Evolutionary conservation across 2,797 vertebrate species (phyloP), one percentile per base, ranked within the genome.

Genomic region (Pygocentrus nattereri): DNA sequence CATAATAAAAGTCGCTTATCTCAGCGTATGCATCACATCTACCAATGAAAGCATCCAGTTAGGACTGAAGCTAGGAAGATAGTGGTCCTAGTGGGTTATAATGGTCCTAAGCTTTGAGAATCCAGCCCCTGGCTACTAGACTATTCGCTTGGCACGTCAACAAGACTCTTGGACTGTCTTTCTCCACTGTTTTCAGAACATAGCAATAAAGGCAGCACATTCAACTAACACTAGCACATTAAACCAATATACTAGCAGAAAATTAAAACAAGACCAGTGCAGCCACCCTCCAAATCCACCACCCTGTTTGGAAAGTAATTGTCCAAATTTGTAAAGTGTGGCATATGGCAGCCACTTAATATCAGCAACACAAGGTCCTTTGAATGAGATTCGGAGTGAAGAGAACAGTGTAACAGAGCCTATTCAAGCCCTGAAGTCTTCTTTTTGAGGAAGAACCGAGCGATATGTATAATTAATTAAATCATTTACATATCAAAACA

Each of bases 401-500:
- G 64, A 77, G 67, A 80, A 47, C n/a, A 19, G 38, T 30, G 83
- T 80, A 86, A 84, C 76, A 58, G 74, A 84, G 59, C 38, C 76
- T 30, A 83, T 83, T 87, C 83, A 81, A 74, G 50, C 83, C 75
- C 82, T 82, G 41, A 41, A 80, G 74, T 72, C 70, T 64, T 64
- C 73, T 78, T 75, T 83, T 74, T 74, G 56, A 79, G 62, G 76
- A 75, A 74, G 83, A 80, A 77, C 70, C 49, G 69, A 67, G 68
- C 34, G 78, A 86, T 82, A 78, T 80, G 81, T 85, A 78, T 87
- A 88, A 88, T 88, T 87, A 89, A 89, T 87, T 80, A 84, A 86
- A 86, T 82, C 83, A 86, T 89, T 89, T 89, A 75, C 88, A 89
- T 89, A 86, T 87, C 85, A 88, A 89, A 89, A 86, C 84, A 85